Percentiles rank a stretch among this genome's conserved stretches.
phyloP scores from a whole-genome alignment of 2,888 invertebrate genomes.

The Mystacides longicornis region DNA sequence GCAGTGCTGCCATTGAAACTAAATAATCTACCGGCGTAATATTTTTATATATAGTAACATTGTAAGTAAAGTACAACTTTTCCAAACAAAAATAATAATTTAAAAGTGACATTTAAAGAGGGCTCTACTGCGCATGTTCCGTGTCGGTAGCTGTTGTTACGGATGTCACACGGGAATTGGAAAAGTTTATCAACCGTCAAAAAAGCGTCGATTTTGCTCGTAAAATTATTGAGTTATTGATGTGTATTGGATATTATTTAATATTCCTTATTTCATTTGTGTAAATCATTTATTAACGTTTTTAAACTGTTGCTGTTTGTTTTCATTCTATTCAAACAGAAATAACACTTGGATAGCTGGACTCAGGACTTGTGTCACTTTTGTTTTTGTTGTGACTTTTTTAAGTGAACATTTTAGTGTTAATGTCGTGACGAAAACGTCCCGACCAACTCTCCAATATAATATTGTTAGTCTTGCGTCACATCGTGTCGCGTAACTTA shows the following conservation, averaged over 20 bases:
- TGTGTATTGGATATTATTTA: neutral
- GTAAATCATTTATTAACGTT: neutral
- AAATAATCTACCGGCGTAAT: no score
- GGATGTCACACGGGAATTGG: slow-evolving; percentile 12
- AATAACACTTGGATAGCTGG: neutral
- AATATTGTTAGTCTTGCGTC: neutral
- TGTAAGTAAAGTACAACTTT: no score
- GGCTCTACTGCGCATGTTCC: slow-evolving; percentile 9
- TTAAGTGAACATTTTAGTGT: neutral
- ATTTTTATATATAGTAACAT: no score
- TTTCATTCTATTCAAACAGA: neutral
- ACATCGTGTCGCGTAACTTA: neutral
- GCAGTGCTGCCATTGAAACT: no score
- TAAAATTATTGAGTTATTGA: neutral
- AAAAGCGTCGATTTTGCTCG: neutral
- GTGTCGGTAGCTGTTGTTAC: slow-evolving; percentile 13
- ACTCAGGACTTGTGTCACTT: neutral
- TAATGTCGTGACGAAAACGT: slow-evolving; percentile 3
- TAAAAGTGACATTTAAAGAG: neutral
- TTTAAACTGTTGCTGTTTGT: neutral
- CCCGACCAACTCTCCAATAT: neutral
- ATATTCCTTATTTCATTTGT: neutral
- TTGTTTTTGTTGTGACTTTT: neutral
- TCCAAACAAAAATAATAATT: no score
- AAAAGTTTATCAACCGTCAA: slow-evolving; percentile 1